phyloP scores from a whole-genome alignment of 1,140 invertebrate genomes.

The Penaeus chinensis region DNA sequence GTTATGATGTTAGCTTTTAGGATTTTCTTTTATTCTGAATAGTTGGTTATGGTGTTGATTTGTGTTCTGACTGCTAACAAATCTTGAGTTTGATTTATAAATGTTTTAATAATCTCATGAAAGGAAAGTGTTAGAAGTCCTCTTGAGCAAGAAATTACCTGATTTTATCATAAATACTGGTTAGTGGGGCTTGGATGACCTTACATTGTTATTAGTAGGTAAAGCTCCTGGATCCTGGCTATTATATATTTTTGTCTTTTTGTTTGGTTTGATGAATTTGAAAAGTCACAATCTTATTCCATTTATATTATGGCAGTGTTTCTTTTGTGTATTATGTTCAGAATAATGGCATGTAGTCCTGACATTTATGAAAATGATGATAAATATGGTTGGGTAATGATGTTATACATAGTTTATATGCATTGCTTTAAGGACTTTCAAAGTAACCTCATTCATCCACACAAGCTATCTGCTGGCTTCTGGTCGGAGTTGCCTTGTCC shows the following conservation, averaged over 20 bases:
- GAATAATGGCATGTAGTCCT: neutral
- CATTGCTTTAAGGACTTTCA: neutral
- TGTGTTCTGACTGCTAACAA: no score
- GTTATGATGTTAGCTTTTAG: neutral
- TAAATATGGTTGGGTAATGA: neutral
- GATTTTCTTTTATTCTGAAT: neutral
- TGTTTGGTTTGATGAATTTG: neutral
- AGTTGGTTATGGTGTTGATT: no score
- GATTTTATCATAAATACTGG: no score
- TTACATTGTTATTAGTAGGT: no score
- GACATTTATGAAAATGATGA: neutral
- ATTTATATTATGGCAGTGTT: no score
- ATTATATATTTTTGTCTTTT: neutral
- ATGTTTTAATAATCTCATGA: no score
- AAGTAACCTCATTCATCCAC: neutral
- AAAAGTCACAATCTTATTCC: no score
- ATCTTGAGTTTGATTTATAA: no score
- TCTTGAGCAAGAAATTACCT: no score
- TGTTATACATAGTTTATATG: neutral
- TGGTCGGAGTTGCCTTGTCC: constrained; percentile 40
- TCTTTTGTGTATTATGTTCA: neutral
- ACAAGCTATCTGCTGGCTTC: constrained; percentile 37
- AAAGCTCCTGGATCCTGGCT: no score
- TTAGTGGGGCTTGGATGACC: no score
- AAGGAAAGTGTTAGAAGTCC: no score